Percentiles rank a stretch among this genome's conserved stretches.
Conservation (phyloP, 1,140 invertebrate species). For the Gonatopus flavifemur region DNA sequence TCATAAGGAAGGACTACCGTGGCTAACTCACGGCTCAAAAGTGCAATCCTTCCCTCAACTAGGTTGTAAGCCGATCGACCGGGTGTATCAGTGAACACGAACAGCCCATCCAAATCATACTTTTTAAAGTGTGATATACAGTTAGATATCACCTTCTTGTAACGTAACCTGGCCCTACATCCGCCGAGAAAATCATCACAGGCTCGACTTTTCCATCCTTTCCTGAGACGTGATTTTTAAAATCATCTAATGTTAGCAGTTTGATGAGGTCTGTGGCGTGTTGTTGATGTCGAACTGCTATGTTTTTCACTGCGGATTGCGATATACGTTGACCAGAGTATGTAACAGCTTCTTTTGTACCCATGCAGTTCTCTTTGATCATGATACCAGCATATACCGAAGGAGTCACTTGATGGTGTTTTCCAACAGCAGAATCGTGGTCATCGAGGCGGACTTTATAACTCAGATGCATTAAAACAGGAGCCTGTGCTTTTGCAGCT, state of each 20-base stretch:
- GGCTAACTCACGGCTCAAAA: too few species aligned
- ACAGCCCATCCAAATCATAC: too few species aligned
- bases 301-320: too few species aligned
- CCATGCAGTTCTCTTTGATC: too few species aligned
- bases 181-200: constrained; percentile 42
- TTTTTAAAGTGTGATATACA: too few species aligned
- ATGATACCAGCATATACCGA: too few species aligned
- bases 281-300: constrained; percentile 37
- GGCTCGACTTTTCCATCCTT: constrained; percentile 39
- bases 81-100: too few species aligned
- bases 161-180: constrained; percentile 46
- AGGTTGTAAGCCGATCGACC: too few species aligned
- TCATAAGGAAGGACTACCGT: too few species aligned
- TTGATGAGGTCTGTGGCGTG: constrained; percentile 42
- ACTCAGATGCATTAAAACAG: too few species aligned
- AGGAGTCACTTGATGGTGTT: constrained; percentile 42
- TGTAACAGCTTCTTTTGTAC: too few species aligned
- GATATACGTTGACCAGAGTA: constrained; percentile 43
- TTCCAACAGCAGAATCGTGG: constrained; percentile 37
- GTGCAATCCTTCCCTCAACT: constrained; percentile 44
- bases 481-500: constrained; percentile 33
- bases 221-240: constrained; percentile 17
- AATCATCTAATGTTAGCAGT: constrained; percentile 27
- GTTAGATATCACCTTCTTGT: constrained; percentile 40
- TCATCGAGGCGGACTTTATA: too few species aligned